Base-by-base conservation (phyloP, 2,888 invertebrate genomes). In the Amphimallon solstitiale region DNA sequence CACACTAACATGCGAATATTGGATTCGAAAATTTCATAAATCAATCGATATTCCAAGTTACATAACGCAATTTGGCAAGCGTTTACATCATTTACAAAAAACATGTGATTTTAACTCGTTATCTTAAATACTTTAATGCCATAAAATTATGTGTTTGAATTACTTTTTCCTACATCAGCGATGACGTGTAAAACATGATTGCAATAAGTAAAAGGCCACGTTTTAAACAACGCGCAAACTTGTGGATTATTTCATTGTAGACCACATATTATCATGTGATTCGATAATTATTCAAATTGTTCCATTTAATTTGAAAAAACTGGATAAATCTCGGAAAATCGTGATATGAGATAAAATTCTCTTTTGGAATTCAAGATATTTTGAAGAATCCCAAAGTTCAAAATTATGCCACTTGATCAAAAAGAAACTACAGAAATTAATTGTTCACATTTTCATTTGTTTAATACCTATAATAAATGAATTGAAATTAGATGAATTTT, bases 101-200 rank as follows among this genome's bases (percentile, higher is more conserved):
- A 37, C 62, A 62, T 49, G 62, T 62, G 62, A 62, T 46, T 38
- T 49, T 12, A 9, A 17, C 23, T 12, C 9, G 12, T 56, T 56
- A 56, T 56, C 56, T 17, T 17, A 12, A 43, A 6, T n/a, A 21
- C 23, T 10, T 29, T 23, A 56, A 56, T 56, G 38, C 56, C 56
- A 29, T 12, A 9, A 21, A 56, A 40, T 56, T 56, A 56, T 56
- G 38, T 21, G 19, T 14, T 56, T 12, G 1, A 19, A 56, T 29
- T 23, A 12, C n/a, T 23, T 12, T 40, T 9, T 49, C 7, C 9
- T 35, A 10, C 19, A 23, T 23, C 23, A 23, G 9, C 17, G 62
- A 51, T 62, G 62, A 62, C 62, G 62, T 62, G 62, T 62, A 49
- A 45, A 43, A 60, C 38, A 40, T 37, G 14, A 38, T 40, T 23